Evolutionary conservation across 1,140 invertebrate species (phyloP), one percentile per base, ranked within the genome.

Genomic region (Coelopa frigida): DNA sequence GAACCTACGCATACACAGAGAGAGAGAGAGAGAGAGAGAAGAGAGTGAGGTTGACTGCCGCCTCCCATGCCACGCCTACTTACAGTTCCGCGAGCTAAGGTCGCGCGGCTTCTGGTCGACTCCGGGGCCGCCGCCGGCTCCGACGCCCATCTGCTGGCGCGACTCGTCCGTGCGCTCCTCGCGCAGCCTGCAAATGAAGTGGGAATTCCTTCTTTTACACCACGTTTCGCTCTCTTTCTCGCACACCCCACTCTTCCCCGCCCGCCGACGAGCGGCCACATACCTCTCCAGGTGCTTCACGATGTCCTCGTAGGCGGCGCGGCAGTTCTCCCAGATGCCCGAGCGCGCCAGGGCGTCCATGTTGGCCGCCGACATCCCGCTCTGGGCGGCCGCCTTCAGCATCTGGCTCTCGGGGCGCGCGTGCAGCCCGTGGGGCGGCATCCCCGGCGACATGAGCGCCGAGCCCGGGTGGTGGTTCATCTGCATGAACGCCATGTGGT

Each of bases 251-350:
- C n/a, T n/a, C n/a, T n/a, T n/a, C n/a, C n/a, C 4, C 12, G 11
- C 17, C 11, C 11, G n/a, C 15, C 15, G n/a, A n/a, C n/a, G n/a
- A n/a, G n/a, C n/a, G n/a, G n/a, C n/a, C n/a, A n/a, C 82, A 75
- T 82, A 89, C 82, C 89, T 87, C 80, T 91, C 87, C 60, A 91
- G 79, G 69, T 91, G 88, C 78, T 91, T 92, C 40, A 91, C 87
- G 70, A 91, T 89, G 73, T 92, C 88, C 74, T 92, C 89, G 71
- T 91, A 92, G 58, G 87, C 87, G 53, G 87, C 87, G 71, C 88
- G 80, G 76, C 89, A 91, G 74, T 90, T 91, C 76, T 93, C 88
- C 89, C 88, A 93, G 70, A 90, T 87, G 59, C 86, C 87, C 66
- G 87, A 89, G 73, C 89, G 84, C 49, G 88, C 87, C 22, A 91